phyloP scores from a whole-genome alignment of 1,140 invertebrate genomes.

The Reticulitermes speratus region DNA sequence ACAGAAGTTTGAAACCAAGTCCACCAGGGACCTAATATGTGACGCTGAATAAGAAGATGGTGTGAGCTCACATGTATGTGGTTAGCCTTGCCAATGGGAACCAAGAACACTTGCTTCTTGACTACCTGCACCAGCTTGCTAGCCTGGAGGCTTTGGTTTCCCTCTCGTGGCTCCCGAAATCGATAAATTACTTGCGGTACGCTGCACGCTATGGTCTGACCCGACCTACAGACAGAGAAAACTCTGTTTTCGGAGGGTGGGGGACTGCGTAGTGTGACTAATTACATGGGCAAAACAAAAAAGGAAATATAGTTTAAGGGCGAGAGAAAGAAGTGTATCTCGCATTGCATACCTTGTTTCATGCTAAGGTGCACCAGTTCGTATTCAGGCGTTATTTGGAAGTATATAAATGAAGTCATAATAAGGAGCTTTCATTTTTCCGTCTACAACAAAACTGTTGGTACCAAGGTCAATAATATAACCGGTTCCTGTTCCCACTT shows the following conservation, averaged over 20 bases:
- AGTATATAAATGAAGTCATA: too few relatives aligned
- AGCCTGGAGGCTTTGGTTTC: not conserved
- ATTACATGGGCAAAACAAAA: not conserved
- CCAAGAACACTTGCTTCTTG: not conserved
- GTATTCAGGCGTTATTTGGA: too few relatives aligned
- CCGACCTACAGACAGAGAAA: not conserved
- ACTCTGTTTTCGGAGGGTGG: not conserved
- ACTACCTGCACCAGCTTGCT: not conserved
- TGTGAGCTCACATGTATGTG: not conserved
- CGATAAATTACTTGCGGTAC: not conserved
- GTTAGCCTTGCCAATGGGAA: not conserved
- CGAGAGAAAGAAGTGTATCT: not conserved
- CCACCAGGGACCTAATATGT: too few relatives aligned
- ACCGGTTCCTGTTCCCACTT: too few relatives aligned
- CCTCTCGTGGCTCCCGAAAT: not conserved
- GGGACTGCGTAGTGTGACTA: not conserved
- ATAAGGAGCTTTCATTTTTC: too few relatives aligned
- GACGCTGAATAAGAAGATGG: too few relatives aligned
- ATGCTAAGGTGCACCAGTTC: not conserved
- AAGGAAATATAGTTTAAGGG: too few relatives aligned
- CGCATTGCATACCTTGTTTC: not conserved
- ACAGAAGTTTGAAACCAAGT: too few relatives aligned
- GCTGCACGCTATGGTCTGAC: constrained; percentile 2
- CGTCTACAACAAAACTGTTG: too few relatives aligned
- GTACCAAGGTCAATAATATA: too few relatives aligned